Base-by-base conservation (phyloP, 2,888 invertebrate genomes). In the Myathropa florea region DNA sequence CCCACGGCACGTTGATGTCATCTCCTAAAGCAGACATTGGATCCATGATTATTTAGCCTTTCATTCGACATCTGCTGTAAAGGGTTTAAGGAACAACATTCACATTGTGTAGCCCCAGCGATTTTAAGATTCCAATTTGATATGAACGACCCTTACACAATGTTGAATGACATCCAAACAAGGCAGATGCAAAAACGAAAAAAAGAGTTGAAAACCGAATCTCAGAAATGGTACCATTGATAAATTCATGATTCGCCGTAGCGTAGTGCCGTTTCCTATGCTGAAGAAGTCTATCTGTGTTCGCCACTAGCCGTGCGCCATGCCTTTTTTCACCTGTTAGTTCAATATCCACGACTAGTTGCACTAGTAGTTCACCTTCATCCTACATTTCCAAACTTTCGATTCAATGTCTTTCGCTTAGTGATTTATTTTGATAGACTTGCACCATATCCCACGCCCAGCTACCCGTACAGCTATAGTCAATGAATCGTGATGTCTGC, bases 341-440 rank as follows among this genome's bases (percentile, higher is more conserved):
- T n/a, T n/a, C n/a, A n/a, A n/a, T n/a, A n/a, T n/a, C n/a, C n/a
- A n/a, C n/a, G n/a, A n/a, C n/a, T n/a, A 99, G 94, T 93, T 99
- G 99, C 87, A 95, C 94, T 89, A 99, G 94, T 89, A 99, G 94
- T 93, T 99, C 98, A 90, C 95, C 95, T 93, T 99, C 99, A 93
- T 99, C 99, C 90, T 99, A 94, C 94, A 98, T 96, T 93, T 99
- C 99, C 78, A 99, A 94, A 83, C 94, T 94, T 92, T 98, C 98
- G 79, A 97, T 97, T 89, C 98, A 95, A 90, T 96, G 95, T 89
- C 97, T 94, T 91, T 99, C 99, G 0, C 94, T 94, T 65, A 94
- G 94, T 14, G 97, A 95, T 90, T 99, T 94, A 88, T 96, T 95
- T 91, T 96, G 95, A 93, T 98, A 98, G 88, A 99, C 95, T 89